These are phyloP conservation scores for Meiosimyza platycephala DNA, from an alignment of 2,888 invertebrate species.

Conservation along the genomic window DNA sequence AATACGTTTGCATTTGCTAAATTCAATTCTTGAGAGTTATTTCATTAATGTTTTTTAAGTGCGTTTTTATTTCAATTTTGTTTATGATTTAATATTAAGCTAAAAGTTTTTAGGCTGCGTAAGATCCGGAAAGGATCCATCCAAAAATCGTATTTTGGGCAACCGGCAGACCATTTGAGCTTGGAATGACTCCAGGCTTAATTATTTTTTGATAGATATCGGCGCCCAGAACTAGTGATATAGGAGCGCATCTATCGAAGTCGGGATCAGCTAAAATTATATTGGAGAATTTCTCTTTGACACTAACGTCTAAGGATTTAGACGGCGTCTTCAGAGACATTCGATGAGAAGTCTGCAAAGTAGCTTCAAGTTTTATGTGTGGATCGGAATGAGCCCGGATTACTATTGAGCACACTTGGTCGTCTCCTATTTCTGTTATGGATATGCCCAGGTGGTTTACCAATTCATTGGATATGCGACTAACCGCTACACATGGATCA, in stretches of 20 bases:
- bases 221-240: not conserved
- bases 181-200: slow-evolving; percentile 12
- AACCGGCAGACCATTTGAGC: slow-evolving; percentile 4
- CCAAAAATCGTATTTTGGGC: slow-evolving; percentile 4
- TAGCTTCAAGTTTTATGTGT: not conserved
- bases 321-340: not conserved
- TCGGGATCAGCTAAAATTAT: not conserved
- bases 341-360: not conserved
- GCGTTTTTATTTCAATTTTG: not conserved
- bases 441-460: too few relatives aligned
- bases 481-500: not conserved
- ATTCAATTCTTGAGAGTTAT: too few relatives aligned
- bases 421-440: too few relatives aligned
- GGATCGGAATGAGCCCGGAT: not conserved
- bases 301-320: not conserved
- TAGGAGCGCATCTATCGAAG: not conserved
- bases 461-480: too few relatives aligned
- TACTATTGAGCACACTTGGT: not conserved
- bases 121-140: too few relatives aligned
- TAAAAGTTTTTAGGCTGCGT: too few relatives aligned
- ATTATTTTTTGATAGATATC: not conserved
- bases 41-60: too few relatives aligned
- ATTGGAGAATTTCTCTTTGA: not conserved
- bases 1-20: too few relatives aligned
- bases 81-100: too few relatives aligned